Base-by-base conservation (phyloP, 1,140 invertebrate genomes). In the Nephotettix cincticeps region DNA sequence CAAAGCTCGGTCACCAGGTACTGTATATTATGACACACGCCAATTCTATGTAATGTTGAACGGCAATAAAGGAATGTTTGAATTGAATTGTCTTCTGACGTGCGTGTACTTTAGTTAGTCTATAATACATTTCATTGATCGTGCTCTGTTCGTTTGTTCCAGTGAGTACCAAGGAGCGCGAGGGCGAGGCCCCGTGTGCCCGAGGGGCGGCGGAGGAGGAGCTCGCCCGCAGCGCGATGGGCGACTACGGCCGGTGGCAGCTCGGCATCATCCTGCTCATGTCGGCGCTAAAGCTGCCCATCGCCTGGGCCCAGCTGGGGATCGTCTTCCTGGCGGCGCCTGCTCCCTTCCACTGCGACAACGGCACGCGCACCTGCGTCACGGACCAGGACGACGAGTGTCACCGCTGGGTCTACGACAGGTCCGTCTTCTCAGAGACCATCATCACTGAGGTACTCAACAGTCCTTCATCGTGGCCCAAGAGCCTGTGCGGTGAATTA, bases 381-480 rank as follows among this genome's bases (percentile, higher is more conserved):
- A 72, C 68, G 11, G 43, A 30, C 11, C 56, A 28, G 0, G 68
- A 70, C 1, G 45, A 70, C 0, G 13, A 86, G 23, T 91, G 90
- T 74, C 77, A 79, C 0, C 70, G 81, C 0, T 87, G 86, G 69
- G 80, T 87, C 71, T 93, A 89, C 72, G 88, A 89, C 69, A 84
- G 81, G 19, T 83, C 80, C 25, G 79, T 87, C 25, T 93, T 93
- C 75, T 79, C 85, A 23, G 85, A 90, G 73, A 92, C 90, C 0
- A 91, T 92, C 4, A 80, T 88, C 23, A 90, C 87, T 0, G 85
- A 93, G 79, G 83, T 84, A 77, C n/a, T n/a, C n/a, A n/a, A n/a
- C n/a, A n/a, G n/a, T n/a, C n/a, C n/a, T n/a, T n/a, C n/a, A n/a
- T n/a, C n/a, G n/a, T n/a, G n/a, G n/a, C n/a, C n/a, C n/a, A n/a